Percentiles rank a stretch among this genome's conserved stretches.
Evolutionary conservation across 2,797 vertebrate genomes (phyloP).

Genomic region (Chelmon rostratus): DNA sequence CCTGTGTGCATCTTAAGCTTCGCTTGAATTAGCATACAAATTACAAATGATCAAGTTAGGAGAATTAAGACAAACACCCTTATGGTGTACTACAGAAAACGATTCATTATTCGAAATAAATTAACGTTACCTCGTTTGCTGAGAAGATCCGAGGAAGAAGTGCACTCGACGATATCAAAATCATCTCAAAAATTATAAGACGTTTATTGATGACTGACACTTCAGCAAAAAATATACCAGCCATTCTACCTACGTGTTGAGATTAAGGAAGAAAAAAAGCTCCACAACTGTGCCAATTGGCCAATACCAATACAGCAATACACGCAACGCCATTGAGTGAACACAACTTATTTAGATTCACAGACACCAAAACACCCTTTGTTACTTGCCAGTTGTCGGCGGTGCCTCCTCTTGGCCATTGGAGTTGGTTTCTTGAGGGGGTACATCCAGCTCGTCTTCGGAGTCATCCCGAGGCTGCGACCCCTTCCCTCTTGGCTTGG

Average conservation of each 20-base stretch:
- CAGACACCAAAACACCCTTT: slow-evolving; percentile 83
- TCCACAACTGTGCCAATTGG: slow-evolving; percentile 72
- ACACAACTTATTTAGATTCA: slow-evolving; percentile 81
- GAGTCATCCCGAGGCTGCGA: slow-evolving; percentile 85
- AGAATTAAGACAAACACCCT: slow-evolving; percentile 52
- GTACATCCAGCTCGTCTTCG: slow-evolving; percentile 84
- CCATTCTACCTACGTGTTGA: slow-evolving; percentile 72
- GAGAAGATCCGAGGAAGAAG: slow-evolving; percentile 55
- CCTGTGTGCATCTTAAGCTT: slow-evolving; percentile 21
- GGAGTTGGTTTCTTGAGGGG: slow-evolving; percentile 80
- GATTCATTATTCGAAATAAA: slow-evolving; percentile 56
- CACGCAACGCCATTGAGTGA: slow-evolving; percentile 77
- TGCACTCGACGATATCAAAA: slow-evolving; percentile 76
- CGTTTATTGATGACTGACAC: slow-evolving; percentile 75
- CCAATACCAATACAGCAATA: slow-evolving; percentile 66
- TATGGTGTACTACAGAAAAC: slow-evolving; percentile 49
- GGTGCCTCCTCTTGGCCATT: slow-evolving; percentile 83
- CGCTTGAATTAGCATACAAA: slow-evolving; percentile 28
- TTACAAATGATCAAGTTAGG: slow-evolving; percentile 42
- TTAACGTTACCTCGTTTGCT: slow-evolving; percentile 67
- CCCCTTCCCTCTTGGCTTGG: slow-evolving; percentile 83
- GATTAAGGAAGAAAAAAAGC: slow-evolving; percentile 65
- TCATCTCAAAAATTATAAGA: slow-evolving; percentile 68
- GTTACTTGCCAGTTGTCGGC: slow-evolving; percentile 86
- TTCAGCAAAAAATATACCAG: slow-evolving; percentile 59